phyloP scores from a whole-genome alignment of 1,140 invertebrate genomes.

The Drosophila cardini region DNA sequence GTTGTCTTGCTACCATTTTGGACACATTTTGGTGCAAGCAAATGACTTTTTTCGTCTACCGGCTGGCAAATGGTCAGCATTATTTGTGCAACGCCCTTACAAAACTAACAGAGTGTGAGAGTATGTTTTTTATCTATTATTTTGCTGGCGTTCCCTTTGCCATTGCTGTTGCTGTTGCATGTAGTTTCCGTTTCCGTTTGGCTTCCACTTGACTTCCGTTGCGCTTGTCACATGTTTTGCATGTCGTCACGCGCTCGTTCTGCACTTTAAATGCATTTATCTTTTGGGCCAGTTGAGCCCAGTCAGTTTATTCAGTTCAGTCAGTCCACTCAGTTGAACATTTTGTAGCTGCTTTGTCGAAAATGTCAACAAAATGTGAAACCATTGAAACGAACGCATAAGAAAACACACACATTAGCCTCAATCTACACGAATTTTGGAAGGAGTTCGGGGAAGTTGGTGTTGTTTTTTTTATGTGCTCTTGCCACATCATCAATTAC shows the following conservation, averaged over 20 bases:
- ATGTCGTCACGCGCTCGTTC: conserved; percentile 77
- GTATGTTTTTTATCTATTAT: conserved; percentile 1
- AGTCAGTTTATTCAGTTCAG: no score
- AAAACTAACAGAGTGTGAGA: not conserved
- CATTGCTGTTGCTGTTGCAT: conserved; percentile 39
- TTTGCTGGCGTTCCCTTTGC: conserved; percentile 14
- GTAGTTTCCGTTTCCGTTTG: conserved; percentile 77
- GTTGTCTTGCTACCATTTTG: not conserved
- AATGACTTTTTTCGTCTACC: conserved; percentile 11
- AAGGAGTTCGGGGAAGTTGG: conserved; percentile 1
- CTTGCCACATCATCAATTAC: conserved; percentile 82
- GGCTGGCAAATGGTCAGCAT: conserved; percentile 80
- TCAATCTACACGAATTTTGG: conserved; percentile 3
- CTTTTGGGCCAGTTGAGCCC: not conserved
- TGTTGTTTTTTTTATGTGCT: conserved; percentile 62
- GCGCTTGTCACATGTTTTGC: conserved; percentile 57
- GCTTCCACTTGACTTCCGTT: conserved; percentile 58
- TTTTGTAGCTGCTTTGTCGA: conserved; percentile 80
- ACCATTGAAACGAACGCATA: conserved; percentile 29
- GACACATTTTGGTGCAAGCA: not conserved
- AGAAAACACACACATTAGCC: conserved; percentile 14
- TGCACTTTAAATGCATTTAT: conserved; percentile 79
- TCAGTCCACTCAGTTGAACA: conserved; percentile 40
- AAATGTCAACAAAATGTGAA: conserved; percentile 75
- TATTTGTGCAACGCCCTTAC: conserved; percentile 42